Percentiles rank a stretch among this genome's conserved stretches.
phyloP scores from a whole-genome alignment of 2,888 invertebrate genomes.

The Microplitis manilae region DNA sequence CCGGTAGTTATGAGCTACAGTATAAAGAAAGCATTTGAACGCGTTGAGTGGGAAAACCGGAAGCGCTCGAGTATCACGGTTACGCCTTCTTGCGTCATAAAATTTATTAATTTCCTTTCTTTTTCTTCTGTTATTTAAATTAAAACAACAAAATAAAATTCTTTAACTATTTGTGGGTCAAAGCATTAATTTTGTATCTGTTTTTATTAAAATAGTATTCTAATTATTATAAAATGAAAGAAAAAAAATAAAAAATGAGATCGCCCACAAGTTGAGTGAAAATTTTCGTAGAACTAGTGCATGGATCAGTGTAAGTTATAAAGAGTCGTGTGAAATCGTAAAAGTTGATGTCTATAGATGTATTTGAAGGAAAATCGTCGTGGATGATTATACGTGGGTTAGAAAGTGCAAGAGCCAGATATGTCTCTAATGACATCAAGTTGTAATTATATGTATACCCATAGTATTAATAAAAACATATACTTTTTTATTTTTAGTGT shows the following conservation, averaged over 20 bases:
- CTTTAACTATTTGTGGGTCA: background rate
- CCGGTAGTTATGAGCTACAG: background rate
- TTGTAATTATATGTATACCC: constrained; percentile 4
- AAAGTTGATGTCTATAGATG: constrained; percentile 40
- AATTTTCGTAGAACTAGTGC: constrained; percentile 27
- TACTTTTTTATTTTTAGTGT: constrained; percentile 14
- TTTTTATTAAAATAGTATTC: background rate
- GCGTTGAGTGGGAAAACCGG: constrained; percentile 42
- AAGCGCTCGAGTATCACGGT: constrained; percentile 49
- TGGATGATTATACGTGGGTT: constrained; percentile 24
- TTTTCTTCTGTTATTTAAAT: constrained; percentile 42
- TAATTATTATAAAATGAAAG: background rate
- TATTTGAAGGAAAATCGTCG: constrained; percentile 17
- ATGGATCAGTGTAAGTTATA: background rate
- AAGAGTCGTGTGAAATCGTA: constrained; percentile 32
- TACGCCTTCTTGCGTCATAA: constrained; percentile 49
- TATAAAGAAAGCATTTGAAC: constrained; percentile 19
- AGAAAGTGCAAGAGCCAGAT: constrained; percentile 31
- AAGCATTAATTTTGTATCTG: background rate
- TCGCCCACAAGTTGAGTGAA: constrained; percentile 13
- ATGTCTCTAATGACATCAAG: constrained; percentile 31
- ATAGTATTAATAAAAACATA: constrained; percentile 18
- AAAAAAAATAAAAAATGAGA: background rate
- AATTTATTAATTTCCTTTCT: constrained; percentile 52
- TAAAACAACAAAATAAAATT: constrained; percentile 25